Conservation (phyloP, 1,140 invertebrate genomes). For the Globodera rostochiensis region DNA sequence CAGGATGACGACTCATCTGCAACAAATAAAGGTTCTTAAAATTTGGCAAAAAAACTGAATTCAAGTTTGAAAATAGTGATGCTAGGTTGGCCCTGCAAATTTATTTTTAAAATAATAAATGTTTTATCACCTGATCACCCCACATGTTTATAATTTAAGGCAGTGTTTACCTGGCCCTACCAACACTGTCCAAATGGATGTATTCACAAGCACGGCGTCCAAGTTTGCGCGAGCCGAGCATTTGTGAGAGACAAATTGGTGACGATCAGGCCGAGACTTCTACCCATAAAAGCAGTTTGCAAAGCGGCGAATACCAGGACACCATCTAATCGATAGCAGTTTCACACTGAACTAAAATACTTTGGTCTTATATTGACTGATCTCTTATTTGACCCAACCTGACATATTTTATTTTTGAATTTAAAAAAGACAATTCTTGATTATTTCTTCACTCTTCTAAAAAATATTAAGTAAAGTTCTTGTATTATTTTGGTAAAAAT, state of each 20-base stretch:
- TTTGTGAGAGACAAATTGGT: slow-evolving; percentile 6
- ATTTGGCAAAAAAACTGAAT: slow-evolving; percentile 12
- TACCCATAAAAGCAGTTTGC: slow-evolving; percentile 24
- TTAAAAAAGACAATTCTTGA: no score
- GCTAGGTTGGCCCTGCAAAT: no score
- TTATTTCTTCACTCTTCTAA: no score
- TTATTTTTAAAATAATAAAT: no score
- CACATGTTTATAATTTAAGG: neutral
- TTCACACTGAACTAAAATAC: no score
- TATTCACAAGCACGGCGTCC: neutral
- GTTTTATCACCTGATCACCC: no score
- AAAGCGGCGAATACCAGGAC: slow-evolving; percentile 30
- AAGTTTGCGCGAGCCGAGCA: slow-evolving; percentile 27
- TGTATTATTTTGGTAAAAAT: no score
- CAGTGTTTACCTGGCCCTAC: neutral
- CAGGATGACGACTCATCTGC: slow-evolving; percentile 46
- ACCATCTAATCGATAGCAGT: neutral
- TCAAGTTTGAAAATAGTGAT: no score
- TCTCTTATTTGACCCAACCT: no score
- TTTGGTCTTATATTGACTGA: no score
- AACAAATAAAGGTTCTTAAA: slow-evolving; percentile 4
- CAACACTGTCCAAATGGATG: neutral
- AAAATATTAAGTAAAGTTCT: no score
- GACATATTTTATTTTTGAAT: no score
- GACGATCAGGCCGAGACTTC: neutral